phyloP scores from a whole-genome alignment of 2,888 invertebrate genomes.

The Plebejus argus region DNA sequence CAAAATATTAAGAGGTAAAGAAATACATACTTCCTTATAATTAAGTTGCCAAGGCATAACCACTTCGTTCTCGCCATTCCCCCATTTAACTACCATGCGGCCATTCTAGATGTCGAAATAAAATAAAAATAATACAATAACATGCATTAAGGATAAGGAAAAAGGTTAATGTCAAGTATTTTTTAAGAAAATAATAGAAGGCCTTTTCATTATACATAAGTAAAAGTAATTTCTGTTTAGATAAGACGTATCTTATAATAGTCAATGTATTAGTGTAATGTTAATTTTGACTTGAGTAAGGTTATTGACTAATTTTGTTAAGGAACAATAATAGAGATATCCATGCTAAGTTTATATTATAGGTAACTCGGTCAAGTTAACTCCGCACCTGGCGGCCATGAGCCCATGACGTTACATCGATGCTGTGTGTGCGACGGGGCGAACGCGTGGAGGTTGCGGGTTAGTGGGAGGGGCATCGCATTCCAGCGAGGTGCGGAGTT shows the following conservation, averaged over 20 bases:
- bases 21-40: conserved; percentile 68
- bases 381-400: no score
- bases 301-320: conserved; percentile 20
- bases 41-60: conserved; percentile 78
- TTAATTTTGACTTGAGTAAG: conserved; percentile 14
- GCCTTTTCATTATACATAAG: background rate
- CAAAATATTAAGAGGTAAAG: conserved; percentile 47
- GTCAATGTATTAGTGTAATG: background rate
- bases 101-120: conserved; percentile 74
- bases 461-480: no score
- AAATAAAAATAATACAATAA: conserved; percentile 62
- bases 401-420: no score
- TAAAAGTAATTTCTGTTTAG: background rate
- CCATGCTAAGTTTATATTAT: background rate
- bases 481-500: no score
- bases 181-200: background rate
- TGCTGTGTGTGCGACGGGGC: no score
- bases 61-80: conserved; percentile 75
- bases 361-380: no score
- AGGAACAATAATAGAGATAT: conserved; percentile 9
- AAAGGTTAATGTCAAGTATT: conserved; percentile 15
- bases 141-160: conserved; percentile 54
- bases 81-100: conserved; percentile 81
- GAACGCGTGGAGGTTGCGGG: no score
- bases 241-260: background rate